Conservation (phyloP, 1,140 invertebrate genomes). For the Thalassaphorura encarpata region DNA sequence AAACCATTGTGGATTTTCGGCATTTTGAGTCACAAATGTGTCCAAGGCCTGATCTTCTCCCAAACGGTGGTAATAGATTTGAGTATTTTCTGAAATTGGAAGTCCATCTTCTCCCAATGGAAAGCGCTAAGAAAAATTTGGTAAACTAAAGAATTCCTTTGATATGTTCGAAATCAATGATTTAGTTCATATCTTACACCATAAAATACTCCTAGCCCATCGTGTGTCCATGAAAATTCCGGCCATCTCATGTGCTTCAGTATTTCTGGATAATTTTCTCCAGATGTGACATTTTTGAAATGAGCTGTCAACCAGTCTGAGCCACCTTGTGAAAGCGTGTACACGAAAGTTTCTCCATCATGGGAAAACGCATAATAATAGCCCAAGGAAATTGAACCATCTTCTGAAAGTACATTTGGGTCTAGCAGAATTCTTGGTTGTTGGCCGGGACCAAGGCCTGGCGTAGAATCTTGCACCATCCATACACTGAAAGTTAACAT, state of each 20-base stretch:
- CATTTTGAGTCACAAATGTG: conserved; percentile 80
- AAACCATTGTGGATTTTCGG: conserved; percentile 79
- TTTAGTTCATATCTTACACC: conserved; percentile 47
- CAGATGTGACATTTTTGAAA: conserved; percentile 63
- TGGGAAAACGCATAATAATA: conserved; percentile 3
- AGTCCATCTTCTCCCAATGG: conserved; percentile 70
- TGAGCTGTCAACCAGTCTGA: conserved; percentile 92
- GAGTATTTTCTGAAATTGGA: conserved; percentile 72
- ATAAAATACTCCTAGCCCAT: conserved; percentile 92
- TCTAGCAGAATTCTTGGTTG: conserved; percentile 85
- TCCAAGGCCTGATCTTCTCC: conserved; percentile 79
- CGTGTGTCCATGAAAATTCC: conserved; percentile 83
- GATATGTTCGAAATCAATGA: background rate
- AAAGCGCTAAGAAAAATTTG: background rate
- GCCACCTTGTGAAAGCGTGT: conserved; percentile 79
- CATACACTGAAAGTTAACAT: too few species aligned
- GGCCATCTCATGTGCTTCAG: conserved; percentile 87
- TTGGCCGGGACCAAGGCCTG: conserved; percentile 55
- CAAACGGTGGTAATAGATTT: conserved; percentile 82
- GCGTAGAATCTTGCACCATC: too few species aligned
- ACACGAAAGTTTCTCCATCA: conserved; percentile 69
- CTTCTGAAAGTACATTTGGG: conserved; percentile 75
- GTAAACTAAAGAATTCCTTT: background rate
- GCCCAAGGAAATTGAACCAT: conserved; percentile 1
- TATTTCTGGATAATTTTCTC: conserved; percentile 75